A percentile compares a stretch with the other conserved stretches of the same genome.
Conservation (phyloP, 2,888 invertebrate genomes). For the Drosophila subquinaria region DNA sequence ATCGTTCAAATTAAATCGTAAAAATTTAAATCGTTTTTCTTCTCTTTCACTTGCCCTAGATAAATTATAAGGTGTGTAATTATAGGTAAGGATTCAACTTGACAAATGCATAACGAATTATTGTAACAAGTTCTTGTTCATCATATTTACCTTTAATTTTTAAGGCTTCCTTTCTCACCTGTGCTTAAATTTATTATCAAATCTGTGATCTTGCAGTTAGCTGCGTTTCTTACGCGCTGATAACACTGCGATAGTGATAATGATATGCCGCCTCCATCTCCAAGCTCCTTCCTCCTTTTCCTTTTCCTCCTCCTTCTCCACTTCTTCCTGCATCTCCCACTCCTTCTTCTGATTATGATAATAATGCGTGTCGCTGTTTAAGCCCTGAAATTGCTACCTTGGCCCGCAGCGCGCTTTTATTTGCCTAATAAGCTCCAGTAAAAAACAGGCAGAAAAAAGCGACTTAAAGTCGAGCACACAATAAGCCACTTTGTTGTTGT, state of each 20-base stretch:
- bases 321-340: background rate
- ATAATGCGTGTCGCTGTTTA: slow-evolving; percentile 68
- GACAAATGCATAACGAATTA: background rate
- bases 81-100: background rate
- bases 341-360: slow-evolving; percentile 63
- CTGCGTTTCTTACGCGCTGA: slow-evolving; percentile 40
- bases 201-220: slow-evolving; percentile 12
- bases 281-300: background rate
- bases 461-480: slow-evolving; percentile 70
- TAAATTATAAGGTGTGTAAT: background rate
- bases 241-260: slow-evolving; percentile 54
- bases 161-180: background rate
- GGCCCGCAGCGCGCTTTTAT: slow-evolving; percentile 53
- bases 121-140: background rate
- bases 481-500: slow-evolving; percentile 51
- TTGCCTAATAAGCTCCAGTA: slow-evolving; percentile 71
- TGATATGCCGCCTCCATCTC: slow-evolving; percentile 43
- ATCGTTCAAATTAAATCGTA: too few species aligned
- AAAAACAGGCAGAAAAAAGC: slow-evolving; percentile 10
- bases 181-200: slow-evolving; percentile 14
- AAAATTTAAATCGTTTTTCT: too few species aligned
- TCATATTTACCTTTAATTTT: background rate
- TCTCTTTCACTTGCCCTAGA: too few species aligned
- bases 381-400: slow-evolving; percentile 68
- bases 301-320: background rate